Evolutionary conservation across 2,888 invertebrate genomes (phyloP).

Genomic region (Xylocampa areola): DNA sequence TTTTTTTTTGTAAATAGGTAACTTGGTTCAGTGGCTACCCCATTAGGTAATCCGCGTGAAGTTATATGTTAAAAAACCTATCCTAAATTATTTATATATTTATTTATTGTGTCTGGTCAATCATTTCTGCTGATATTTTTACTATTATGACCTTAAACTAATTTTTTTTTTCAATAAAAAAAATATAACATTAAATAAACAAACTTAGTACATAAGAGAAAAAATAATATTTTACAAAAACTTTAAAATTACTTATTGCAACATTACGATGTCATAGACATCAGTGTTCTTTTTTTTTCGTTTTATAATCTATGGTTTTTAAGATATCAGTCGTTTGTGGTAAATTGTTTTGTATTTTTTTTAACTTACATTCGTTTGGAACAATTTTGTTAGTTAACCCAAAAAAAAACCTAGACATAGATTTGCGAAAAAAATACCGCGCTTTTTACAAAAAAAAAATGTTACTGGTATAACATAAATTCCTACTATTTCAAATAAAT

Average conservation of each 20-base stretch:
- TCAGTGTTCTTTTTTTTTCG: conserved; percentile 59
- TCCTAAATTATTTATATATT: conserved; percentile 37
- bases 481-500: conserved; percentile 23
- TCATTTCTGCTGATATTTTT: conserved; percentile 32
- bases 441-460: conserved; percentile 31
- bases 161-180: conserved; percentile 33
- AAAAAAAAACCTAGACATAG: conserved; percentile 35
- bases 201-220: conserved; percentile 47
- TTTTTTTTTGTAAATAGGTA: too few species aligned
- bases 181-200: conserved; percentile 48
- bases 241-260: conserved; percentile 81
- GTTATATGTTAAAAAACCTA: conserved; percentile 25
- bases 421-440: conserved; percentile 13
- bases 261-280: conserved; percentile 76
- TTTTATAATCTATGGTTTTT: conserved; percentile 61
- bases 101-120: conserved; percentile 41
- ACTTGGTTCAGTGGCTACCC: too few species aligned
- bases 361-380: conserved; percentile 35
- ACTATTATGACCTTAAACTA: conserved; percentile 31
- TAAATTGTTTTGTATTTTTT: conserved; percentile 55
- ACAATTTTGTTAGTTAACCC: conserved; percentile 45
- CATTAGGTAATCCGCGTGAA: not conserved
- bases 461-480: not conserved
- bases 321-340: conserved; percentile 74
- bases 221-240: conserved; percentile 77